Evolutionary conservation across 2,113 vertebrate species (phyloP), one percentile per base, ranked within the genome.

Genomic region (Smithornis capensis): DNA sequence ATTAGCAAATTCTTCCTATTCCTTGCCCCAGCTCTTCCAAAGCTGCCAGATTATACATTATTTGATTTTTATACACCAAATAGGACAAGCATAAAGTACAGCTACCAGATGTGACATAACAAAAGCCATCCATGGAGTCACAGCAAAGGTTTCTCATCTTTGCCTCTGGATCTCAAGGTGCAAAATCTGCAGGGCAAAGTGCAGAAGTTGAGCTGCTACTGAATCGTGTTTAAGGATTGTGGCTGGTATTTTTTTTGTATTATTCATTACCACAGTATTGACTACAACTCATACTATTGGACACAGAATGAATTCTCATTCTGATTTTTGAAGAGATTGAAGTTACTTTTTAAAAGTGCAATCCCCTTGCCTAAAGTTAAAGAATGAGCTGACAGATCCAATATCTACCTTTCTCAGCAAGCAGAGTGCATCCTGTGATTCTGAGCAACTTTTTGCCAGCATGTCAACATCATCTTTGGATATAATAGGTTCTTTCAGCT

Each of bases 401-500:
- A 18, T 18, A 79, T 15, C 59, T 97, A 99, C 99, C 99, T 99
- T 99, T 88, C 98, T 98, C 84, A 99, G 96, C 31, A 98, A 97
- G 93, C 97, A 97, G 19, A 99, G 98, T 11, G 98, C 98, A 9
- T 97, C 98, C 33, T 98, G 94, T 13, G 98, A 96, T 74, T 98
- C 97, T 14, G 93, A 92, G 53, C 80, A 95, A 12, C 97, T 98
- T 92, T 97, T 96, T 38, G 96, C 95, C 88, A 99, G 86, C 62
- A 98, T 88, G 55, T 98, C 97, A 55, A 99, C 40, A 33, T 99
- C 98, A 35, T 98, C 97, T 63, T 95, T 97, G 95, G 98, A 98
- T 97, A 99, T 96, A 84, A 99, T 55, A 4, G 99, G 99, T 65
- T 99, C 99, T 92, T 98, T 99, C 53, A 99, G 98, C 96, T 99